Evolutionary conservation across 2,888 invertebrate species (phyloP).

Genomic region (Oxycera nigricornis): DNA sequence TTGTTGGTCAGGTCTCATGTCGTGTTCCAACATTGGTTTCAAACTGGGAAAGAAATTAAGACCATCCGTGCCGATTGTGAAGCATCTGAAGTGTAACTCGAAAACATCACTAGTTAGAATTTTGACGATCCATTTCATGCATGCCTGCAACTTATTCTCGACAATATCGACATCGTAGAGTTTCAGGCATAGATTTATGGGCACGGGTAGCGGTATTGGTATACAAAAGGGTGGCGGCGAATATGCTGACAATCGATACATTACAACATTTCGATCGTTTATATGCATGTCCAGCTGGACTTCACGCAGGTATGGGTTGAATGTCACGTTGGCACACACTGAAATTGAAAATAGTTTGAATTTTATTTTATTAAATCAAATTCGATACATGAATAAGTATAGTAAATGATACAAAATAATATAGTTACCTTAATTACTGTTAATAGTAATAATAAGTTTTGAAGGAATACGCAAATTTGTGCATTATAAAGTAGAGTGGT

Average conservation of each 20-base stretch:
- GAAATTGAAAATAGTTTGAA: background rate
- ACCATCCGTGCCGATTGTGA: slow-evolving; percentile 35
- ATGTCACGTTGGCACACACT: slow-evolving; percentile 41
- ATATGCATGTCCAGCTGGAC: slow-evolving; percentile 22
- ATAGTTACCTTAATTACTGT: too few relatives aligned
- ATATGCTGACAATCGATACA: slow-evolving; percentile 40
- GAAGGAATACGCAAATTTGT: too few relatives aligned
- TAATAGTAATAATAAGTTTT: too few relatives aligned
- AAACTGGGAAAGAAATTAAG: slow-evolving; percentile 13
- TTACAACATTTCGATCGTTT: slow-evolving; percentile 24
- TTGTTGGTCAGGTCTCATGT: background rate
- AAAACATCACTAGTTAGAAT: slow-evolving; percentile 28
- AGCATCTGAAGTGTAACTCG: slow-evolving; percentile 39
- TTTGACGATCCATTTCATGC: slow-evolving; percentile 43
- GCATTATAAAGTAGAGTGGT: too few relatives aligned
- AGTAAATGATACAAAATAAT: too few relatives aligned
- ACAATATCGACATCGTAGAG: slow-evolving; percentile 35
- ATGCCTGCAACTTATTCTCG: slow-evolving; percentile 29
- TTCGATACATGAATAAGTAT: too few relatives aligned
- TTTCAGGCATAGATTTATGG: slow-evolving; percentile 40
- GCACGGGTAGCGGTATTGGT: slow-evolving; percentile 39
- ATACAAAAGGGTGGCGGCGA: slow-evolving; percentile 44
- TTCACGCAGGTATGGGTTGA: background rate
- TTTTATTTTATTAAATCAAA: too few relatives aligned
- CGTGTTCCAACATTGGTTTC: background rate